Percentiles rank a stretch among this genome's conserved stretches.
Evolutionary conservation across 2,888 invertebrate species (phyloP).

Genomic region (Adineta ricciae): DNA sequence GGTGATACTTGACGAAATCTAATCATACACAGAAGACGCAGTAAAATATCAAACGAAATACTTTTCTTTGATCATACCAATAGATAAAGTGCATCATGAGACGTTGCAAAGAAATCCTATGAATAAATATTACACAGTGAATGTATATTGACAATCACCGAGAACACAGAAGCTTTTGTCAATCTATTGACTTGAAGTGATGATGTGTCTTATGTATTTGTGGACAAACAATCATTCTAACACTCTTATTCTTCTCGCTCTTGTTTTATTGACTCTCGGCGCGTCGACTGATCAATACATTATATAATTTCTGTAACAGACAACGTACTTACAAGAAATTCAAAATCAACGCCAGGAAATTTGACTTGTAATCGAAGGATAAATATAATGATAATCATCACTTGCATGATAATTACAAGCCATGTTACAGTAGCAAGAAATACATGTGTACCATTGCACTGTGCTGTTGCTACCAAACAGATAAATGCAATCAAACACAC

Average conservation of each 20-base stretch:
- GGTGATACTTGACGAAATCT: not conserved
- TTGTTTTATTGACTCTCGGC: not conserved
- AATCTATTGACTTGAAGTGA: not conserved
- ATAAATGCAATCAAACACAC: not conserved
- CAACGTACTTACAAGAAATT: constrained; percentile 8
- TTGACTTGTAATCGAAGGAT: not conserved
- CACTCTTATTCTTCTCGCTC: not conserved
- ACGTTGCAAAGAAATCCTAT: constrained; percentile 5
- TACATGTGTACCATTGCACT: not conserved
- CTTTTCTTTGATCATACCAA: not conserved
- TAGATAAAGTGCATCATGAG: not conserved
- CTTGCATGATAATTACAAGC: not conserved
- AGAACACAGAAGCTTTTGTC: not conserved
- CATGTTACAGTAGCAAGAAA: not conserved
- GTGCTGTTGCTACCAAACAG: not conserved
- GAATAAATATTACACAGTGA: not conserved
- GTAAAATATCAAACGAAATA: not conserved
- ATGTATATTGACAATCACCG: not conserved
- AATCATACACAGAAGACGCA: not conserved
- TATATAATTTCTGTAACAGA: not conserved
- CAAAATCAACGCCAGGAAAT: constrained; percentile 15
- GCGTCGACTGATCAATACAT: not conserved
- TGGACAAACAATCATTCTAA: not conserved
- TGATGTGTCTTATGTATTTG: not conserved
- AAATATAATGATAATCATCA: not conserved